These are phyloP conservation scores for Sycophaga agraensis DNA, from an alignment of 1,140 invertebrate species.

Conservation along the genomic window DNA sequence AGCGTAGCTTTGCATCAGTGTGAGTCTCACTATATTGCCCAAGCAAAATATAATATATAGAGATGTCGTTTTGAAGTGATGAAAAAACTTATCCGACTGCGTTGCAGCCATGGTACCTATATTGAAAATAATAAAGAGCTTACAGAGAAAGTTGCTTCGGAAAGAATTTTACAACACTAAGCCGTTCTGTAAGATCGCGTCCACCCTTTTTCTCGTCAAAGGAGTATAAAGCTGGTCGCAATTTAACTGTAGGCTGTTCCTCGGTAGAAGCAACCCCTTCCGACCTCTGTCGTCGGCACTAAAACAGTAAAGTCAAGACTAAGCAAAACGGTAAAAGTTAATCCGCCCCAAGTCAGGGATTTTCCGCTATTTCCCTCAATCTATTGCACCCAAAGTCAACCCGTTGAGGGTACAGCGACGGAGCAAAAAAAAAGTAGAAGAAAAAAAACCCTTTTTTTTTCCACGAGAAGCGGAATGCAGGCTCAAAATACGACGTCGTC, in stretches of 20 bases:
- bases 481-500: conserved; percentile 32
- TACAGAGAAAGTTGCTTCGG: conserved; percentile 19
- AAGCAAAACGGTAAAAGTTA: conserved; percentile 28
- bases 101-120: too few relatives aligned
- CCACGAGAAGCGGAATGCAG: too few relatives aligned
- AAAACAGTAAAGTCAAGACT: conserved; percentile 43
- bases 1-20: too few relatives aligned
- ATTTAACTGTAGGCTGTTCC: conserved; percentile 22
- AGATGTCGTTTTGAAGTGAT: too few relatives aligned
- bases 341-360: conserved; percentile 25
- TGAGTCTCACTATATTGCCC: too few relatives aligned
- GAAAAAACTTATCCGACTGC: too few relatives aligned
- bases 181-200: conserved; percentile 19
- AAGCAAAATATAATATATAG: too few relatives aligned
- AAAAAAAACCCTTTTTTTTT: conserved; percentile 36
- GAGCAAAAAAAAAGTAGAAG: too few relatives aligned
- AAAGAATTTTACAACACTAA: conserved; percentile 19
- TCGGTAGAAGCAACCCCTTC: not conserved
- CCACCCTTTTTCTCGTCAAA: not conserved
- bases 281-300: conserved; percentile 15
- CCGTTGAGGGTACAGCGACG: conserved; percentile 40
- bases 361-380: conserved; percentile 21
- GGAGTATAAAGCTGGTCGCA: not conserved
- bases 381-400: conserved; percentile 32
- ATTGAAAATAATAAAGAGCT: conserved; percentile 21